Evolutionary conservation across 2,797 vertebrate genomes (phyloP).

Genomic region (Cephalopachus bancanus): DNA sequence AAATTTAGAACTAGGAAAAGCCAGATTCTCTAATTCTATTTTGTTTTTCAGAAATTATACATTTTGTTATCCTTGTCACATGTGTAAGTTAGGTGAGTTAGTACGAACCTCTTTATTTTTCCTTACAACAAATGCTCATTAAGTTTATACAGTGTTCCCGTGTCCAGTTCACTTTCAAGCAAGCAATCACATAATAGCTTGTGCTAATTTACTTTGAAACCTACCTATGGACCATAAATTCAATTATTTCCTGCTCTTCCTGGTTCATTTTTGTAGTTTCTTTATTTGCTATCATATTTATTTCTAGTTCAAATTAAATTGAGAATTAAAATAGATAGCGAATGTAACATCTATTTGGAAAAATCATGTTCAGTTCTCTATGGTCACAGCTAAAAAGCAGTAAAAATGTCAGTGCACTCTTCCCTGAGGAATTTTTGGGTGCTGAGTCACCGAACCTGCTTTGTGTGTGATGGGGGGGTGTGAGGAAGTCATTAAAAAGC

Average conservation of each 20-base stretch:
- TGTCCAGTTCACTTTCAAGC: neutral
- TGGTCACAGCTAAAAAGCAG: neutral
- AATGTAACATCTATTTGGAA: neutral
- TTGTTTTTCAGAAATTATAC: neutral
- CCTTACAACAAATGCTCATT: neutral
- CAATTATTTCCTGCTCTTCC: neutral
- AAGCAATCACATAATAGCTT: neutral
- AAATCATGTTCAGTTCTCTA: neutral
- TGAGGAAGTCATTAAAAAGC: neutral
- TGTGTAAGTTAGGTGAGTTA: neutral
- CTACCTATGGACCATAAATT: neutral
- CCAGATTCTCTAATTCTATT: neutral
- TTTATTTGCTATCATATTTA: neutral
- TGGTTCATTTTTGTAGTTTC: neutral
- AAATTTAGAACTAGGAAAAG: neutral
- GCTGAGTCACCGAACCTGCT: neutral
- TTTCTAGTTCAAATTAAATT: constrained; percentile 3
- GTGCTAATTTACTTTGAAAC: neutral
- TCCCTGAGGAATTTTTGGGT: neutral
- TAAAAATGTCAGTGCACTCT: neutral
- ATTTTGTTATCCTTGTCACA: neutral
- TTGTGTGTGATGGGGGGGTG: neutral
- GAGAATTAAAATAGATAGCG: constrained; percentile 24
- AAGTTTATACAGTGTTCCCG: neutral
- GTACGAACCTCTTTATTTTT: neutral